Conservation (phyloP, 2,113 vertebrate species). For the Galemys pyrenaicus region DNA sequence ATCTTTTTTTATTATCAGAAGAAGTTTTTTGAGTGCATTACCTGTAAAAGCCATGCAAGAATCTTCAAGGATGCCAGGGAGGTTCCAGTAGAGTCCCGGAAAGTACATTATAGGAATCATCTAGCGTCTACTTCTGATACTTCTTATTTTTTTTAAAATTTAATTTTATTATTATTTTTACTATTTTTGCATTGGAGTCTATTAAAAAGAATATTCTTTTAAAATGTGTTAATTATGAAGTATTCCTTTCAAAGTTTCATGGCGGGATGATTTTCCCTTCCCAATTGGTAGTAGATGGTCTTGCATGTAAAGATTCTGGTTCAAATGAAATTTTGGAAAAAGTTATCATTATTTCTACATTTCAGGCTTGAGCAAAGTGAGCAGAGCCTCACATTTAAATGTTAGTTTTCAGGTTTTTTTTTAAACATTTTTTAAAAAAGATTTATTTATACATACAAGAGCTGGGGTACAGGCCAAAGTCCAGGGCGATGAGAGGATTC, state of each 20-base stretch:
- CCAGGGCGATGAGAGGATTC: too few relatives aligned
- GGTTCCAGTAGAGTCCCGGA: neutral
- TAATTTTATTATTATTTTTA: too few relatives aligned
- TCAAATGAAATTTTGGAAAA: conserved; percentile 15
- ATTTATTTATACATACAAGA: too few relatives aligned
- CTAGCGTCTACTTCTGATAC: neutral
- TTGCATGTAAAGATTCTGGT: neutral
- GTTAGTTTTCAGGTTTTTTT: neutral
- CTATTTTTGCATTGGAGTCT: conserved; percentile 26
- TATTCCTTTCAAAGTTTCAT: conserved; percentile 21
- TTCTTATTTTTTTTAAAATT: neutral
- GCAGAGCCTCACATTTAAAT: conserved; percentile 3
- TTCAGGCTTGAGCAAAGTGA: neutral
- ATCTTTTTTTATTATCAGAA: conserved; percentile 1
- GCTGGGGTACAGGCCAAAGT: too few relatives aligned
- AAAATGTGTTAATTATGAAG: neutral
- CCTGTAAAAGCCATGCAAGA: neutral
- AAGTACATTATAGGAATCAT: neutral
- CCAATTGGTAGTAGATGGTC: neutral
- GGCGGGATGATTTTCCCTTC: neutral
- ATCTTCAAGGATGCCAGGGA: neutral
- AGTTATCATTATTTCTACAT: neutral
- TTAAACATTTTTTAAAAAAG: too few relatives aligned
- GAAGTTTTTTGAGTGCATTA: conserved; percentile 16
- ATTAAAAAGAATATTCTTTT: conserved; percentile 4